Percentiles rank a stretch among this genome's conserved stretches.
Evolutionary conservation across 2,113 vertebrate genomes (phyloP).

Genomic region (Erpornis zantholeuca): DNA sequence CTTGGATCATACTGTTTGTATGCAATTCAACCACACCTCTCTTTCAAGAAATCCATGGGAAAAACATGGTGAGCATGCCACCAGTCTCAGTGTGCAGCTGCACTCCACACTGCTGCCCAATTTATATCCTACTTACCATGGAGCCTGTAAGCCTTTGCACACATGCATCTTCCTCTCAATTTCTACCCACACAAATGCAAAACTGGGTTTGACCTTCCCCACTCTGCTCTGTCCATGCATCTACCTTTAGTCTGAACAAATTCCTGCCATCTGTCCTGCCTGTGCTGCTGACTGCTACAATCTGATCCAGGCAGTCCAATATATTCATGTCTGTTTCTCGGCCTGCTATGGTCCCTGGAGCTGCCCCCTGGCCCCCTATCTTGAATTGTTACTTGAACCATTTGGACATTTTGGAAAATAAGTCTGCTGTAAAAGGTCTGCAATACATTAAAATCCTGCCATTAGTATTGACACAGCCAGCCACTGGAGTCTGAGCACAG

Average conservation of each 20-base stretch:
- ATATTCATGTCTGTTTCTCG: neutral
- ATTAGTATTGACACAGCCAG: neutral
- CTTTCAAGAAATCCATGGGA: neutral
- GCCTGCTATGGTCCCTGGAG: neutral
- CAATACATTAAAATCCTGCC: neutral
- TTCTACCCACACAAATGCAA: constrained; percentile 36
- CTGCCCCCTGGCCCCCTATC: neutral
- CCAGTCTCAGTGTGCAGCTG: neutral
- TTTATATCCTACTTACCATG: neutral
- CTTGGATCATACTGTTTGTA: neutral
- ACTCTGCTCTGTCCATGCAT: neutral
- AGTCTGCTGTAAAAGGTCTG: neutral
- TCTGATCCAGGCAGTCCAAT: neutral
- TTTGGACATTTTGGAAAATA: neutral
- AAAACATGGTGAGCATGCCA: neutral
- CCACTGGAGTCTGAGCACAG: neutral
- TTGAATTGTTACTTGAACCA: neutral
- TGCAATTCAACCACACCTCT: neutral
- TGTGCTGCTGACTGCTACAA: neutral
- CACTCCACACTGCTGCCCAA: neutral
- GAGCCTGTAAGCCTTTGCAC: neutral
- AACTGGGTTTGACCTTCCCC: neutral
- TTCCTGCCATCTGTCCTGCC: neutral
- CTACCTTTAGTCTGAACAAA: neutral
- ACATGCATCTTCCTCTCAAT: neutral